A percentile compares a stretch with the other conserved stretches of the same genome.
These are phyloP conservation scores for Dynastes hyllus DNA, from an alignment of 2,888 invertebrate species.

Conservation along the genomic window DNA sequence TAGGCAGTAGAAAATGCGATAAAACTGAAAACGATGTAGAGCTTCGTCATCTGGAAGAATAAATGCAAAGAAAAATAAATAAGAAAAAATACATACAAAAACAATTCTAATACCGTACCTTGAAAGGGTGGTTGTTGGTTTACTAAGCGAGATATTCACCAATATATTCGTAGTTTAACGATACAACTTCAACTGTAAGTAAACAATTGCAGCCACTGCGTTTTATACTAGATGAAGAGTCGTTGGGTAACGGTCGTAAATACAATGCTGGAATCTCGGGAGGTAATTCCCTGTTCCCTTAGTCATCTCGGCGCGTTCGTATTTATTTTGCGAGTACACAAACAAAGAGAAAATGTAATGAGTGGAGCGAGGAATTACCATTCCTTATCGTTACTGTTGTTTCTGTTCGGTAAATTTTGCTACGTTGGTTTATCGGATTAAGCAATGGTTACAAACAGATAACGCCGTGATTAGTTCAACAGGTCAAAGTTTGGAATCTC, in stretches of 20 bases:
- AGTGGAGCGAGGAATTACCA: too few species aligned
- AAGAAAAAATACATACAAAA: not conserved
- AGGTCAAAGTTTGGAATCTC: too few species aligned
- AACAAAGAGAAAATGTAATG: too few species aligned
- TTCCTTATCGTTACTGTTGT: too few species aligned
- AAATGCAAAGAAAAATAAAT: constrained; percentile 7
- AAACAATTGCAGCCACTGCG: not conserved
- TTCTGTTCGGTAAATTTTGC: too few species aligned
- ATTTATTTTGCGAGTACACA: not conserved
- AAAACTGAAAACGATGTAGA: constrained; percentile 16
- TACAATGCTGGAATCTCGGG: not conserved
- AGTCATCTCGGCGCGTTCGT: not conserved
- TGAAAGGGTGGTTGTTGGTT: not conserved
- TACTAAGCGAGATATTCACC: not conserved
- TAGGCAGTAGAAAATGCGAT: constrained; percentile 31
- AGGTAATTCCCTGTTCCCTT: constrained; percentile 10
- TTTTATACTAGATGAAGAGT: constrained; percentile 3
- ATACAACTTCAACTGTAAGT: not conserved
- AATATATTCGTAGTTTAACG: not conserved
- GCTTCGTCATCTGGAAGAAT: constrained; percentile 33
- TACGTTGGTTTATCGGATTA: too few species aligned
- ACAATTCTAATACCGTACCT: not conserved
- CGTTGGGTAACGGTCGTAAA: not conserved
- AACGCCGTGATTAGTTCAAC: too few species aligned
- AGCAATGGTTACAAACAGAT: too few species aligned